A percentile compares a stretch with the other conserved stretches of the same genome.
These are phyloP conservation scores for Hyphantria cunea DNA, from an alignment of 1,140 invertebrate species.

Conservation along the genomic window DNA sequence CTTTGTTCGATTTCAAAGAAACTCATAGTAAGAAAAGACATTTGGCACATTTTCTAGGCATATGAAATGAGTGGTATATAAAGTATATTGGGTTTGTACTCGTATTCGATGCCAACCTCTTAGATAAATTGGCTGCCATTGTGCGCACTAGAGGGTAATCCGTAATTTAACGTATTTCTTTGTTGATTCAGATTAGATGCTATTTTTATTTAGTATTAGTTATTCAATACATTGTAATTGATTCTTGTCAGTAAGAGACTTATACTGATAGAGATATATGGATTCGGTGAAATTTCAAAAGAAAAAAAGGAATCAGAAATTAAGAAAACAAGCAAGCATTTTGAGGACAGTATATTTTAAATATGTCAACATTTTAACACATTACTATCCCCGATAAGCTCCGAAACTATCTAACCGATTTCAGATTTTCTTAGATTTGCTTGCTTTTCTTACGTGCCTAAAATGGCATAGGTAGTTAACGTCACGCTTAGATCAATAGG, in stretches of 20 bases:
- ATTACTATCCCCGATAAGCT: too few species aligned
- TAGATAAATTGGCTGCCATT: slow-evolving; percentile 36
- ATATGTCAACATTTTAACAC: too few species aligned
- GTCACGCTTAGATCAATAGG: too few species aligned
- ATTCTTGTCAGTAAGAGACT: not conserved
- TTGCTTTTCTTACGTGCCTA: too few species aligned
- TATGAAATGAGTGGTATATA: slow-evolving; percentile 30
- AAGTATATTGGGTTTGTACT: slow-evolving; percentile 36
- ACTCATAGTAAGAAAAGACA: slow-evolving; percentile 22
- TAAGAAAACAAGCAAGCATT: too few species aligned
- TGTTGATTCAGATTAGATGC: slow-evolving; percentile 7
- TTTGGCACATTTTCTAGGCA: slow-evolving; percentile 38
- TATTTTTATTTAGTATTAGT: slow-evolving; percentile 6
- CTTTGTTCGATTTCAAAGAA: slow-evolving; percentile 15
- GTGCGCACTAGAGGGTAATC: slow-evolving; percentile 21
- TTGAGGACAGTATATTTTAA: too few species aligned
- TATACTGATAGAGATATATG: too few species aligned
- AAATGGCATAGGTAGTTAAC: too few species aligned
- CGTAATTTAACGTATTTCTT: slow-evolving; percentile 27
- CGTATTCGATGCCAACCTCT: slow-evolving; percentile 35
- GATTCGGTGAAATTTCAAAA: too few species aligned
- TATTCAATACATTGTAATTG: slow-evolving; percentile 1
- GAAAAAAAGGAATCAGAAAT: too few species aligned
- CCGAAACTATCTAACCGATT: too few species aligned
- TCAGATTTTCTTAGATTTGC: too few species aligned